A percentile compares a stretch with the other conserved stretches of the same genome.
Evolutionary conservation across 1,140 invertebrate genomes (phyloP).

Genomic region (Heliconius nattereri): DNA sequence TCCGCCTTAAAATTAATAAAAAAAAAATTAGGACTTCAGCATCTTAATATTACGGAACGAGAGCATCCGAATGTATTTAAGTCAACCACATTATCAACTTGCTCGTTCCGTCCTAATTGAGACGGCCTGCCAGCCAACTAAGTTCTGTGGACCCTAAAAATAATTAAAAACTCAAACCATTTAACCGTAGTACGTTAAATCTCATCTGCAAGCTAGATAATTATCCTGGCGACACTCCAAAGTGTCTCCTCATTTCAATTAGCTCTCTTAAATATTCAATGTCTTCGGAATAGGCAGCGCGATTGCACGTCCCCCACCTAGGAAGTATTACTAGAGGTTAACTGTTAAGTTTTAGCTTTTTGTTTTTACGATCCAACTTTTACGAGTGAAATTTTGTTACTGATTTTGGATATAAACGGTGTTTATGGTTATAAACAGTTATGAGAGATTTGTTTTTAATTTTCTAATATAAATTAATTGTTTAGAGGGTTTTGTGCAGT

Average conservation of each 20-base stretch:
- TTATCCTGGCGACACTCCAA: conserved; percentile 79
- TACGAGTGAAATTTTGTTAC: conserved; percentile 47
- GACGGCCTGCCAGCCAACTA: conserved; percentile 48
- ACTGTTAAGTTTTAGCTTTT: conserved; percentile 67
- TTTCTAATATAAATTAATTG: not conserved
- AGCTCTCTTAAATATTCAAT: conserved; percentile 81
- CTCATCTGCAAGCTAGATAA: conserved; percentile 78
- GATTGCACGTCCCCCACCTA: conserved; percentile 60
- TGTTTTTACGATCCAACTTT: conserved; percentile 63
- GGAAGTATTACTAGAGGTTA: conserved; percentile 73
- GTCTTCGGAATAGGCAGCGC: conserved; percentile 79
- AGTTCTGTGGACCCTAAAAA: conserved; percentile 61
- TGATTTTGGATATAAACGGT: conserved; percentile 44
- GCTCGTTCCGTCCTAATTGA: conserved; percentile 46
- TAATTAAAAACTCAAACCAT: conserved; percentile 71
- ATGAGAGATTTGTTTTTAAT: not conserved
- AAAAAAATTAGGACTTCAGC: not conserved
- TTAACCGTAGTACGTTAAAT: conserved; percentile 77
- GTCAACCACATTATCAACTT: conserved; percentile 35
- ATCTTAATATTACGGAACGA: conserved; percentile 5
- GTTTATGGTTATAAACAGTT: conserved; percentile 19
- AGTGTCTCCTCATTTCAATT: conserved; percentile 80
- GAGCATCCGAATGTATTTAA: conserved; percentile 26
- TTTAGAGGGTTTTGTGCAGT: not conserved
- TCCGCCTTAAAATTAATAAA: not conserved